phyloP scores from a whole-genome alignment of 2,888 invertebrate genomes.

The Pyrochroa serraticornis region DNA sequence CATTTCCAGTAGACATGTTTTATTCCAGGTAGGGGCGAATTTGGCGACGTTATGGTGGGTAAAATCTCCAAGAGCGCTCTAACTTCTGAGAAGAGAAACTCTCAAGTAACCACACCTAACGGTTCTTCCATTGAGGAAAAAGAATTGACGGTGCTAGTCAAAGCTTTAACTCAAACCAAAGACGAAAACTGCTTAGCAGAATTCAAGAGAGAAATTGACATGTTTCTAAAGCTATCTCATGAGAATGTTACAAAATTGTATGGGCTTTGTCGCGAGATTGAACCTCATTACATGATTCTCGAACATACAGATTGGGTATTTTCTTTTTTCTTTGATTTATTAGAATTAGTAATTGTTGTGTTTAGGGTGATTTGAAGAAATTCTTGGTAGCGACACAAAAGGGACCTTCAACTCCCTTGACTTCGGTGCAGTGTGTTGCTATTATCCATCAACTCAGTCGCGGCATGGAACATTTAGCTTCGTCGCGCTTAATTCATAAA shows the following conservation, averaged over 20 bases:
- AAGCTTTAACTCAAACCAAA: slow-evolving; percentile 76
- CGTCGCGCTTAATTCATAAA: slow-evolving; percentile 81
- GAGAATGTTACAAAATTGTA: slow-evolving; percentile 79
- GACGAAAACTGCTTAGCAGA: slow-evolving; percentile 81
- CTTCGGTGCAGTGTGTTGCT: slow-evolving; percentile 69
- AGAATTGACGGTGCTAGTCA: slow-evolving; percentile 70
- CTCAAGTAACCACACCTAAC: slow-evolving; percentile 39
- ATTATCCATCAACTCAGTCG: slow-evolving; percentile 78
- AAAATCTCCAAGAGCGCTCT: slow-evolving; percentile 56
- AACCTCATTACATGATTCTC: slow-evolving; percentile 87
- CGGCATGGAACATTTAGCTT: slow-evolving; percentile 80
- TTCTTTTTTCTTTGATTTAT: slow-evolving; percentile 3
- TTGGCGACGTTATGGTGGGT: slow-evolving; percentile 88
- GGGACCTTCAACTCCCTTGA: slow-evolving; percentile 65
- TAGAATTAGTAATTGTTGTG: slow-evolving; percentile 12
- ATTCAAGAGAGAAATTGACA: slow-evolving; percentile 87
- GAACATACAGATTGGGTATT: slow-evolving; percentile 93
- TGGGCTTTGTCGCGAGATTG: slow-evolving; percentile 81
- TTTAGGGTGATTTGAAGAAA: slow-evolving; percentile 89
- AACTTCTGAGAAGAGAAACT: slow-evolving; percentile 46
- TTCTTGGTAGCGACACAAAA: slow-evolving; percentile 75
- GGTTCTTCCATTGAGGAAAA: slow-evolving; percentile 51
- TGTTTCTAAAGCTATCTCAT: slow-evolving; percentile 83
- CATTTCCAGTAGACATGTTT: too few species aligned
- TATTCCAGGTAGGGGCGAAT: slow-evolving; percentile 82